Evolutionary conservation across 2,797 vertebrate genomes (phyloP).

Genomic region (Mycteria americana): DNA sequence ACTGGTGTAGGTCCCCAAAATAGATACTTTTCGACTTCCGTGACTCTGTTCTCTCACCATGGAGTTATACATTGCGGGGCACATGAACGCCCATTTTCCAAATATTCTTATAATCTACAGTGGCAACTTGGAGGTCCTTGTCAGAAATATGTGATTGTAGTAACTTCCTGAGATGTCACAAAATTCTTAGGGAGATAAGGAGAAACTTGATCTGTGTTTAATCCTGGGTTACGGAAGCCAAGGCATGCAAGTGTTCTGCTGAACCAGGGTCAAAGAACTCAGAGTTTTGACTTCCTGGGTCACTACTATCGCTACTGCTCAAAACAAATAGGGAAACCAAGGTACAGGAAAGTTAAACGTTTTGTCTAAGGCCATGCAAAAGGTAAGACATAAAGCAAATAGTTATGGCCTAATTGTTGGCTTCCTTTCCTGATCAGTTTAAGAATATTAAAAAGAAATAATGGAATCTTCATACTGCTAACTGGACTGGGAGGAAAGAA

Average conservation of each 20-base stretch:
- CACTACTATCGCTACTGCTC: background rate
- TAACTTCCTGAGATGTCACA: background rate
- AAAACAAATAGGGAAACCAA: background rate
- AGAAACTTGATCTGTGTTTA: background rate
- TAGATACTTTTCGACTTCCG: background rate
- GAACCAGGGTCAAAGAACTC: background rate
- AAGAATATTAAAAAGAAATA: background rate
- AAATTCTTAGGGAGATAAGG: background rate
- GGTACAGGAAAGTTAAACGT: background rate
- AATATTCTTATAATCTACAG: background rate
- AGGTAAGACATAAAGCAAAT: background rate
- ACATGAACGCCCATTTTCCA: fast-evolving
- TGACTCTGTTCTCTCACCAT: background rate
- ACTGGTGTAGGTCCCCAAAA: background rate
- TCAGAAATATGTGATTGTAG: background rate
- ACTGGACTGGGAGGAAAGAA: background rate
- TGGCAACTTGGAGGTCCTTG: background rate
- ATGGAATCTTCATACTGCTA: background rate
- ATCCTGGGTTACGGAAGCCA: background rate
- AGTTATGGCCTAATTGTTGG: background rate
- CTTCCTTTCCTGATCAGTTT: background rate
- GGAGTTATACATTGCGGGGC: fast-evolving
- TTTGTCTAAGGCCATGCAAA: background rate
- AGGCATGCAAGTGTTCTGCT: background rate
- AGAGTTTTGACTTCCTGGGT: background rate